Evolutionary conservation across 2,113 vertebrate genomes (phyloP), one percentile per base, ranked within the genome.

Genomic region (Microcebus lehilahytsara): DNA sequence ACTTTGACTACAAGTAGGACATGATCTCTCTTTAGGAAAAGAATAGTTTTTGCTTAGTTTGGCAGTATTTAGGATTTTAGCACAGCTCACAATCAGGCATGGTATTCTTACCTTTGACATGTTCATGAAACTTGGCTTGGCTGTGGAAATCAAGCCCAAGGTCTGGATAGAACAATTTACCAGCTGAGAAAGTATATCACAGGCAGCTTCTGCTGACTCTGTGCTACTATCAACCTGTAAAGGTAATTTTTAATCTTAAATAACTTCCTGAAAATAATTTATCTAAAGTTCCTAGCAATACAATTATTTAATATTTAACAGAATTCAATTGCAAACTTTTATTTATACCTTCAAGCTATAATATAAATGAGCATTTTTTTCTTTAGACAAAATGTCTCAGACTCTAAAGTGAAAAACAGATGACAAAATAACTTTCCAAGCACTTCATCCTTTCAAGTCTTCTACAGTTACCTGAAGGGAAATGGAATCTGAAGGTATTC

Each of bases 111-210:
- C 99, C 99, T 99, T 99, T 74, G 99, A 99, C 51, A 99, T 98
- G 79, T 99, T 99, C 99, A 99, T 99, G 98, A 99, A 99, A 98
- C 99, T 99, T 93, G 99, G 99, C 56, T 99, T 99, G 56, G 99
- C 99, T 83, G 99, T 99, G 88, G 99, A 99, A 98, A 99, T 99
- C 97, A 99, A 98, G 64, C 99, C 99, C 96, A 99, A 97, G 5
- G 99, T 99, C 97, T 99, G 99, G 97, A 99, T 98, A 94, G 99
- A 99, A 96, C 99, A 99, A 95, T 99, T 99, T 84, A 99, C 99
- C 97, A 99, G 95, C 98, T 99, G 99, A 95, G 99, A 99, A 97
- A 99, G 99, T 85, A 99, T 99, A 96, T 99, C 97, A 98, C 99
- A 99, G 42, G 99, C 99, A 67, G 99, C 99, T 98, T 99, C 99